A percentile compares a stretch with the other conserved stretches of the same genome.
Evolutionary conservation across 2,113 vertebrate genomes (phyloP).

Genomic region (Paracyprichromis sp.): DNA sequence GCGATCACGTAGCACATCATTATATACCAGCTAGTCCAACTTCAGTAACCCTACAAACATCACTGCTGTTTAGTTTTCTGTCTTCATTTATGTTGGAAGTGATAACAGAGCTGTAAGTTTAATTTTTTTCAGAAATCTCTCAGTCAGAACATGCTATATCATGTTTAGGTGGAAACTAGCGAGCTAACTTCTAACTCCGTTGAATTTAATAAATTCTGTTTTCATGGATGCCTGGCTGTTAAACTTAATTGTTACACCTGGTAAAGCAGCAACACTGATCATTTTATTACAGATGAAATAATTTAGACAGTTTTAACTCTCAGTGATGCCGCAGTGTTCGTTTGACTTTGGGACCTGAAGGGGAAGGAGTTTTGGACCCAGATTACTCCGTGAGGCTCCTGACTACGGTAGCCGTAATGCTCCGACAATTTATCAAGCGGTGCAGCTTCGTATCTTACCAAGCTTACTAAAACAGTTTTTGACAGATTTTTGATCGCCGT

Average conservation of each 20-base stretch:
- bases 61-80: background rate
- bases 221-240: fast-evolving
- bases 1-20: fast-evolving
- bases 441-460: fast-evolving
- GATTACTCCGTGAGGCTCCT: background rate
- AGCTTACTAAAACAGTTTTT: background rate
- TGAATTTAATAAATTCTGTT: fast-evolving
- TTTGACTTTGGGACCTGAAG: background rate
- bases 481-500: fast-evolving
- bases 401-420: background rate
- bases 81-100: background rate
- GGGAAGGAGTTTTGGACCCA: fast-evolving
- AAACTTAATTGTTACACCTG: background rate
- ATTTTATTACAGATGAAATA: background rate
- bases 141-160: background rate
- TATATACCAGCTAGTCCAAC: fast-evolving
- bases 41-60: fast-evolving
- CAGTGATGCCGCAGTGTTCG: background rate
- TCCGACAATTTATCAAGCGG: fast-evolving
- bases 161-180: background rate
- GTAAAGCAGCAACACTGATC: background rate
- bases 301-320: background rate
- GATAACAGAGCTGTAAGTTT: fast-evolving
- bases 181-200: background rate
- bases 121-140: fast-evolving